Base-by-base conservation (phyloP, 1,140 invertebrate genomes). In the Drosophila suzukii region DNA sequence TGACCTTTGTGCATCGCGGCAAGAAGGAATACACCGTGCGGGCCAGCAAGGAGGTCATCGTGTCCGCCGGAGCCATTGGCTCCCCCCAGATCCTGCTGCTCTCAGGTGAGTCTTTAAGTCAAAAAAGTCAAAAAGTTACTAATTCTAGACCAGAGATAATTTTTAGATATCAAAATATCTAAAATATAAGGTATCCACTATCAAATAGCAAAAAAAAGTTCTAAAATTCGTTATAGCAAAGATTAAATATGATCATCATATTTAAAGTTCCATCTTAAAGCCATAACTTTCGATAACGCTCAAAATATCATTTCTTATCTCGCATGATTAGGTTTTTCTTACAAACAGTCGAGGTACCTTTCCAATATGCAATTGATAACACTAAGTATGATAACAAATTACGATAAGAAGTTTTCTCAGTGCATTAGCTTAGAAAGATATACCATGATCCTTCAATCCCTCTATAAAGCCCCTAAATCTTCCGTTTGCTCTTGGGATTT, bases 1-100 rank as follows among this genome's bases (percentile, higher is more conserved):
- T 97, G 0, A 95, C 97, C 79, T 97, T 96, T 84, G 94, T 96
- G 4, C 94, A 95, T 75, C 94, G 96, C 50, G 95, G 95, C 4
- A 55, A 57, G 4, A 83, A 81, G 77, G 82, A 91, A 54, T 89
- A 89, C 41, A 82, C 77, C 6, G 91, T 84, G 30, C 54, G 47
- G 4, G 81, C 76, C 34, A 83, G 41, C 34, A 93, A 91, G 75
- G 92, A 93, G 63, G 91, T 94, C 0, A 92, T 94, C 5, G 53
- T 94, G 60, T 93, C 94, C 4, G 93, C 93, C 5, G 94, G 94
- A 17, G 91, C 94, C 17, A 93, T 95, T 32, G 93, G 92, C 12
- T 93, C 94, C 0, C 94, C 94, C 6, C 93, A 94, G 75, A 81
- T 95, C 0, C 81, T 95, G 0, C 97, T 98, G 97, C 73, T 92